These are phyloP conservation scores for Myodes glareolus DNA, from an alignment of 2,113 vertebrate genomes.

Conservation along the genomic window DNA sequence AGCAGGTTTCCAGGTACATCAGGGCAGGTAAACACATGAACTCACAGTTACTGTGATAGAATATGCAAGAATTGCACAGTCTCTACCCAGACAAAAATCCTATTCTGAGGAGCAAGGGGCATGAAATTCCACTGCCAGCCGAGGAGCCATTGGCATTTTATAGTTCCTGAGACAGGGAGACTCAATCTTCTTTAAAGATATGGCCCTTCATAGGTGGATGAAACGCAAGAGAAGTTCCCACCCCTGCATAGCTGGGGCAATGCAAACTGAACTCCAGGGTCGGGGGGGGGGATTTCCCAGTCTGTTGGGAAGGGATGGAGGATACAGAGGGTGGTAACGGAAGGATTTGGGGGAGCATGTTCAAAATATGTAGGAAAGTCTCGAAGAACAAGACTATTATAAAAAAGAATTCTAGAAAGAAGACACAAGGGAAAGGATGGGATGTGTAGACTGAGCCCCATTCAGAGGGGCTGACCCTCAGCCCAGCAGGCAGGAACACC, in stretches of 20 bases:
- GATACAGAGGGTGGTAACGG: background rate
- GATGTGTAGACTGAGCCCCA: accelerated
- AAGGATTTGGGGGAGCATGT: background rate
- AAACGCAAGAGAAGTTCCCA: background rate
- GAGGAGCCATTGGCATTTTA: background rate
- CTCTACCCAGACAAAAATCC: background rate
- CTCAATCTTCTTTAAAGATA: background rate
- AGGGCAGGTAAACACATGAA: background rate
- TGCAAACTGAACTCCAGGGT: background rate
- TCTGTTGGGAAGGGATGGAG: background rate
- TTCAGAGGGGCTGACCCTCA: background rate
- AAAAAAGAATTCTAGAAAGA: background rate
- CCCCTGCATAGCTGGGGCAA: background rate
- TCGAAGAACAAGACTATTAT: background rate
- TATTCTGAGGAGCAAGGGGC: background rate
- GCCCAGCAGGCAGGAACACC: accelerated
- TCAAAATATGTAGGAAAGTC: background rate
- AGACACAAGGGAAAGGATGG: no score
- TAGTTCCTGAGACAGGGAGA: background rate
- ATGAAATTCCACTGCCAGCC: background rate
- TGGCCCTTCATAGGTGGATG: background rate
- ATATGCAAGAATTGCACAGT: background rate
- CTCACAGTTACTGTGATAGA: background rate
- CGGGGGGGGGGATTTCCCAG: no score
- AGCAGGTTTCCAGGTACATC: no score